Conservation (phyloP, 2,888 invertebrate species). For the Aspidiotus rigidus region DNA sequence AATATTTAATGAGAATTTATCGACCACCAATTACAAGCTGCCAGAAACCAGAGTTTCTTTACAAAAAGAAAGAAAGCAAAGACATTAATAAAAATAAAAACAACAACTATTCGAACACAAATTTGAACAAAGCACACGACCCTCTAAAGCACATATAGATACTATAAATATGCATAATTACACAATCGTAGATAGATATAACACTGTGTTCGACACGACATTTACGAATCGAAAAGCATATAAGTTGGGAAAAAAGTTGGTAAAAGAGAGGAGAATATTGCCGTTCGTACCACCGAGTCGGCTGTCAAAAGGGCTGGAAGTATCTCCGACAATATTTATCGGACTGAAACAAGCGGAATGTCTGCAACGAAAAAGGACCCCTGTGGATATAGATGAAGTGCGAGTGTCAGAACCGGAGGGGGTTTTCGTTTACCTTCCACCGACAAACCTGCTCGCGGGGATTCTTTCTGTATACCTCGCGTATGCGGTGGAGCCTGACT, state of each 20-base stretch:
- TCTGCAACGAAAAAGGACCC: conserved; percentile 34
- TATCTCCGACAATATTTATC: conserved; percentile 33
- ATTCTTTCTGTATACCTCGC: conserved; percentile 14
- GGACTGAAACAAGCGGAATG: conserved; percentile 33
- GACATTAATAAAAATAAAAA: conserved; percentile 29
- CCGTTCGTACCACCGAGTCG: conserved; percentile 28
- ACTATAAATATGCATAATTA: neutral
- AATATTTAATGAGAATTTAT: conserved; percentile 33
- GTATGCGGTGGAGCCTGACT: no score
- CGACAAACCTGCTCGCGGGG: conserved; percentile 32
- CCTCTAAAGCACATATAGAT: neutral
- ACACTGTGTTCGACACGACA: neutral
- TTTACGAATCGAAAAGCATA: neutral
- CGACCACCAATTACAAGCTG: conserved; percentile 33
- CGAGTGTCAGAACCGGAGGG: conserved; percentile 34
- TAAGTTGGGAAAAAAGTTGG: neutral
- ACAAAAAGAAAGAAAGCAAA: conserved; percentile 23
- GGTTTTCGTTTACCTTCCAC: conserved; percentile 34
- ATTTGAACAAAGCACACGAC: no score
- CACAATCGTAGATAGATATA: conserved; percentile 1
- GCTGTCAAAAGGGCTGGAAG: conserved; percentile 32
- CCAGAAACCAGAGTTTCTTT: conserved; percentile 22
- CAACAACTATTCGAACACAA: neutral
- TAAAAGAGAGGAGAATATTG: conserved; percentile 20
- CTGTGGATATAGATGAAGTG: conserved; percentile 31